Evolutionary conservation across 1,140 invertebrate species (phyloP).

Genomic region (Nylanderia fulva): DNA sequence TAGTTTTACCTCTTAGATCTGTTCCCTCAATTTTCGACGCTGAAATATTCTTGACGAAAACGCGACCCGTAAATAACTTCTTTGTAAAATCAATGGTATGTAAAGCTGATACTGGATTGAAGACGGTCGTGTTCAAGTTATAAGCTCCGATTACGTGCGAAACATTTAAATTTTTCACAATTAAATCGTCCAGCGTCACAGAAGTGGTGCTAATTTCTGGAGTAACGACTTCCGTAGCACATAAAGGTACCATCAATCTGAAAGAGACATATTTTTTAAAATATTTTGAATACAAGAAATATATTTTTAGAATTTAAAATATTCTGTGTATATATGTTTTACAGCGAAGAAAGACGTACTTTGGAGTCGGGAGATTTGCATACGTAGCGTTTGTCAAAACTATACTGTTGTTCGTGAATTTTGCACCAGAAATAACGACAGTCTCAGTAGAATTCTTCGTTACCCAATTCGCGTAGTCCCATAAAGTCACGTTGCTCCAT

Average conservation of each 20-base stretch:
- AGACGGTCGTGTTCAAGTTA: conserved; percentile 49
- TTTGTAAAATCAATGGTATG: conserved; percentile 47
- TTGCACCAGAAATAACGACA: conserved; percentile 72
- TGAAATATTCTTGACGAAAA: conserved; percentile 57
- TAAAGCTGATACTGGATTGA: conserved; percentile 50
- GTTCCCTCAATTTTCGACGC: conserved; percentile 2
- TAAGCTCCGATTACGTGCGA: conserved; percentile 64
- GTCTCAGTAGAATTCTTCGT: conserved; percentile 56
- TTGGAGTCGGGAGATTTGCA: conserved; percentile 62
- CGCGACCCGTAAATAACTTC: conserved; percentile 54
- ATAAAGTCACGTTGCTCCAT: conserved; percentile 74
- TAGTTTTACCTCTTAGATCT: conserved; percentile 51
- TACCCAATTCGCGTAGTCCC: conserved; percentile 68
- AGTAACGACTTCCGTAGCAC: conserved; percentile 47
- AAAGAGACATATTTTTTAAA: conserved; percentile 9
- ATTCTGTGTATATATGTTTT: not conserved
- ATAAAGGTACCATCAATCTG: conserved; percentile 63
- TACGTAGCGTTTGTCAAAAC: conserved; percentile 61
- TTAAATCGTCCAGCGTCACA: conserved; percentile 61
- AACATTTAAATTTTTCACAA: conserved; percentile 61
- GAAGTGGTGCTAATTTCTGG: conserved; percentile 66
- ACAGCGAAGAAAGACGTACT: conserved; percentile 52
- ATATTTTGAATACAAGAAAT: no score
- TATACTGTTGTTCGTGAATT: conserved; percentile 64
- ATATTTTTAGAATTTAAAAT: not conserved